Conservation (phyloP, 2,113 vertebrate species). For the Nothocercus julius region DNA sequence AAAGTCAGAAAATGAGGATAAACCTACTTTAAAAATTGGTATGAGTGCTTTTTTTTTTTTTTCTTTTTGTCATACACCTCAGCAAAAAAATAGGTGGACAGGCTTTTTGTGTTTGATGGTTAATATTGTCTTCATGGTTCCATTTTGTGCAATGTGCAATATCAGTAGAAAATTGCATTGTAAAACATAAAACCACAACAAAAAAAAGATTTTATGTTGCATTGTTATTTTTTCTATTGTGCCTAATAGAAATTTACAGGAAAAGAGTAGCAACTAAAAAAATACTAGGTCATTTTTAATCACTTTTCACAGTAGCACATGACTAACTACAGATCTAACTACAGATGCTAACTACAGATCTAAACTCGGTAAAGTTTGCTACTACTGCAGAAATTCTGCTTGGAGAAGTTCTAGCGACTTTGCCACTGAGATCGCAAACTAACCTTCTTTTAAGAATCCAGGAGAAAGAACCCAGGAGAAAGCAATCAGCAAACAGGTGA, state of each 20-base stretch:
- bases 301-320: background rate
- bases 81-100: background rate
- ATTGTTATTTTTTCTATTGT: background rate
- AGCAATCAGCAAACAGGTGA: background rate
- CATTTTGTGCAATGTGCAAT: background rate
- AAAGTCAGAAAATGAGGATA: background rate
- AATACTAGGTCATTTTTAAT: background rate
- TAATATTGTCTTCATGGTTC: background rate
- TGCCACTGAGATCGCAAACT: background rate
- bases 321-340: background rate
- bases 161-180: background rate
- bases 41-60: background rate
- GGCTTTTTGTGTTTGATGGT: background rate
- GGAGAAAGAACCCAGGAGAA: background rate
- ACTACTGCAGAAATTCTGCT: background rate
- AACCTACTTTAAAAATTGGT: background rate
- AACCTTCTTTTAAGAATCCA: background rate
- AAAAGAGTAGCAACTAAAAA: slow-evolving; percentile 8
- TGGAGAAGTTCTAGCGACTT: background rate
- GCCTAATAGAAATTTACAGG: background rate
- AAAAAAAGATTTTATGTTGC: background rate
- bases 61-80: background rate
- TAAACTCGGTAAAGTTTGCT: background rate
- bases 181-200: background rate
- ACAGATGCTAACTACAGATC: background rate